Percentiles rank a stretch among this genome's conserved stretches.
These are phyloP conservation scores for Anarrhichthys ocellatus DNA, from an alignment of 2,113 vertebrate genomes.

Conservation along the genomic window DNA sequence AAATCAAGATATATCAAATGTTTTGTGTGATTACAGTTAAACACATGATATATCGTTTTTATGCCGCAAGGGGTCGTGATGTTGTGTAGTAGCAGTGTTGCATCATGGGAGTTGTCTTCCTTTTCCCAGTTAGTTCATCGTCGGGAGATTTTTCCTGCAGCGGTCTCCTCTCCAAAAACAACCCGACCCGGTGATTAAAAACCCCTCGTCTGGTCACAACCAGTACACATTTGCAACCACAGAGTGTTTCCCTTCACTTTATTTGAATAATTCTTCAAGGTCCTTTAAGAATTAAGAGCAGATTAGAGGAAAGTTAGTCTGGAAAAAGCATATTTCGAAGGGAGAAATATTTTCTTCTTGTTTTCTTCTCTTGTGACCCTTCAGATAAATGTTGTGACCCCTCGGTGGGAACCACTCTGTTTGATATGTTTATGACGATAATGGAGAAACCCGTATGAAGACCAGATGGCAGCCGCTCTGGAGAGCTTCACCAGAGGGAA, in stretches of 20 bases:
- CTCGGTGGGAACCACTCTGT: not conserved
- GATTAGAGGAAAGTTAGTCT: not conserved
- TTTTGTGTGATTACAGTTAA: not conserved
- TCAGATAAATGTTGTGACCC: not conserved
- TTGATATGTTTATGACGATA: not conserved
- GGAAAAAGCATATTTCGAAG: not conserved
- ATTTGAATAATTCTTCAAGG: not conserved
- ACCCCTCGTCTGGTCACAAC: not conserved
- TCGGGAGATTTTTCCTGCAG: too few relatives aligned
- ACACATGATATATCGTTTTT: not conserved
- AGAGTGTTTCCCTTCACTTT: not conserved
- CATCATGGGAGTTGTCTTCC: not conserved
- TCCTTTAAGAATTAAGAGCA: not conserved
- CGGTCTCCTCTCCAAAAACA: too few relatives aligned
- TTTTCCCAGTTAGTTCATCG: not conserved
- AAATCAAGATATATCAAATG: not conserved
- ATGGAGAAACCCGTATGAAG: not conserved
- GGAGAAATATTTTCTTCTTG: not conserved
- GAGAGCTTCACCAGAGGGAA: conserved; percentile 8
- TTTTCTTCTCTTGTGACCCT: not conserved
- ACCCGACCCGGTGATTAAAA: too few relatives aligned
- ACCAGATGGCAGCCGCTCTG: not conserved
- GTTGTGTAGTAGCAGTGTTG: not conserved
- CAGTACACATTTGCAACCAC: not conserved
- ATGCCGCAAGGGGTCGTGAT: not conserved